These are phyloP conservation scores for Meiosimyza platycephala DNA, from an alignment of 2,888 invertebrate genomes.

Conservation along the genomic window DNA sequence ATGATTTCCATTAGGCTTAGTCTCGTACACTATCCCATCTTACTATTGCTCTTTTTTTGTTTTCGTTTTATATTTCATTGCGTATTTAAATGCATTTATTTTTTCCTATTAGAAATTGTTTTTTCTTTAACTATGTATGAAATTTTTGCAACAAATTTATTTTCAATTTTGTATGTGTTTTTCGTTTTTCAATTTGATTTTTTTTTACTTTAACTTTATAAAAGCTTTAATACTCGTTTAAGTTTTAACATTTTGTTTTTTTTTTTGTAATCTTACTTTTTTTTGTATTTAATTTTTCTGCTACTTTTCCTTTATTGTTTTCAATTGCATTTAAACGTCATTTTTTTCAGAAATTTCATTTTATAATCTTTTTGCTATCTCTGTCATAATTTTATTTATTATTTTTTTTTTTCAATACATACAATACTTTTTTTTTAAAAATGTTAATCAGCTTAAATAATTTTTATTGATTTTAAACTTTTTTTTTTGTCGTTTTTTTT, in stretches of 20 bases:
- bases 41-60: constrained; percentile 5
- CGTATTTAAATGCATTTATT: not conserved
- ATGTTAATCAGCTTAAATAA: constrained; percentile 26
- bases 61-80: not conserved
- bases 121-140: constrained; percentile 6
- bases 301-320: constrained; percentile 12
- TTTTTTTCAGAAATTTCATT: not conserved
- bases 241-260: not conserved
- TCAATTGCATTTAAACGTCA: constrained; percentile 25
- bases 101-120: not conserved
- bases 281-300: not conserved
- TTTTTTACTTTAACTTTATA: not conserved
- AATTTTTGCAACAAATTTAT: constrained; percentile 2
- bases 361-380: constrained; percentile 26
- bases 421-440: constrained; percentile 32
- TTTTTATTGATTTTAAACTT: constrained; percentile 14
- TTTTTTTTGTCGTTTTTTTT: constrained; percentile 36
- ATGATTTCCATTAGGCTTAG: not conserved
- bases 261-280: not conserved
- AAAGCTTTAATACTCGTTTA: not conserved
- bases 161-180: not conserved
- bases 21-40: not conserved
- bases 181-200: not conserved
- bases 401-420: constrained; percentile 25
- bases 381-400: constrained; percentile 34